phyloP scores from a whole-genome alignment of 2,888 invertebrate genomes.

The Drosophila ochracea region DNA sequence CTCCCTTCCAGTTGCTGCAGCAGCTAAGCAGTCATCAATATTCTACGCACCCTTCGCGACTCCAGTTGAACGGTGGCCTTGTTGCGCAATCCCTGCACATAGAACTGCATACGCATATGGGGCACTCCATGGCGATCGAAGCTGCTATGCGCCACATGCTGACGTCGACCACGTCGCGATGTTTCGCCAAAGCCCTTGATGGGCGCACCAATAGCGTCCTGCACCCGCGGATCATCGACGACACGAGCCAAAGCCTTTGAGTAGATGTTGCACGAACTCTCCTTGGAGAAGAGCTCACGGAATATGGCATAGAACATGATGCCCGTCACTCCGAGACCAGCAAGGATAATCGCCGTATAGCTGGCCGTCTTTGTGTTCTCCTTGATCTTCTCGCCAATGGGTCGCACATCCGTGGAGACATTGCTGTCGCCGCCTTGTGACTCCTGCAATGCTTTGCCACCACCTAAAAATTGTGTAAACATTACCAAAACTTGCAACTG shows the following conservation, averaged over 20 bases:
- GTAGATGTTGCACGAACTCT: slow-evolving; percentile 94
- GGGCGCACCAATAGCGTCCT: slow-evolving; percentile 94
- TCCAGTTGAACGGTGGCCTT: slow-evolving; percentile 95
- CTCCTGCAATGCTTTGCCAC: slow-evolving; percentile 49
- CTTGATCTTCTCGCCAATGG: slow-evolving; percentile 92
- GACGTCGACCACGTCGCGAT: slow-evolving; percentile 91
- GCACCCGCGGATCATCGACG: slow-evolving; percentile 90
- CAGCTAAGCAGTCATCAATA: too few relatives aligned
- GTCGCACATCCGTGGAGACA: slow-evolving; percentile 87
- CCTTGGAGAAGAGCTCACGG: slow-evolving; percentile 94
- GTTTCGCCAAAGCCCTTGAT: slow-evolving; percentile 96
- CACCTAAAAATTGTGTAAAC: slow-evolving; percentile 7
- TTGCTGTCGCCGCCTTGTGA: slow-evolving; percentile 57
- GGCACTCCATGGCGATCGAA: slow-evolving; percentile 91
- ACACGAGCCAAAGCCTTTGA: slow-evolving; percentile 91
- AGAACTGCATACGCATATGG: slow-evolving; percentile 95
- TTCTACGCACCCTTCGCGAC: slow-evolving; percentile 90
- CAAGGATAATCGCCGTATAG: slow-evolving; percentile 92
- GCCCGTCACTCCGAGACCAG: slow-evolving; percentile 93
- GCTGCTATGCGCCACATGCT: slow-evolving; percentile 92
- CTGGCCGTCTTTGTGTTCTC: slow-evolving; percentile 95
- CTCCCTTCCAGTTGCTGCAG: too few relatives aligned
- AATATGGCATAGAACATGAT: slow-evolving; percentile 94
- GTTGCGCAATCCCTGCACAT: slow-evolving; percentile 93
- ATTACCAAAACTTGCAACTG: background rate